Evolutionary conservation across 1,140 invertebrate genomes (phyloP).

Genomic region (Apis dorsata): DNA sequence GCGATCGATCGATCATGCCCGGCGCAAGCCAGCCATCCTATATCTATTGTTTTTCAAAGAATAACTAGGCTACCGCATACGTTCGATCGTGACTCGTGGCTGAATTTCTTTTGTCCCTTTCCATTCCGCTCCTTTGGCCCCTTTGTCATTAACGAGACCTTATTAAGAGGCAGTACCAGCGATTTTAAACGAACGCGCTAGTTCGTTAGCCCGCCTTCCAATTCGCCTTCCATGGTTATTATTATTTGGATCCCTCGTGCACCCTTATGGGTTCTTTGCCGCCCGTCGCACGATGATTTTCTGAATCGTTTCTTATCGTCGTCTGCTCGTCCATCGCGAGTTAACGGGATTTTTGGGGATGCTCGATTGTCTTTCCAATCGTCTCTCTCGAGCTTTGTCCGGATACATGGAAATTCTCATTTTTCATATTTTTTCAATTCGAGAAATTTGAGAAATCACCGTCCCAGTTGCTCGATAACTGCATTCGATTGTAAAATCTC

Average conservation of each 20-base stretch:
- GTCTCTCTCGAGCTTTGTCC: no score
- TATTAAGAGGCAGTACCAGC: slow-evolving; percentile 21
- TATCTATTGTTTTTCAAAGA: slow-evolving; percentile 62
- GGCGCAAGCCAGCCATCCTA: slow-evolving; percentile 17
- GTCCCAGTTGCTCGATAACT: no score
- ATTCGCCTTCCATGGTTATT: slow-evolving; percentile 5
- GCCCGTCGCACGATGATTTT: neutral
- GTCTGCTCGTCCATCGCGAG: no score
- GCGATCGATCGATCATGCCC: slow-evolving; percentile 56
- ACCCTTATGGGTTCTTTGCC: neutral
- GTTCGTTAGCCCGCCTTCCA: slow-evolving; percentile 35
- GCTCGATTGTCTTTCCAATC: no score
- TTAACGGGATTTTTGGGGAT: no score
- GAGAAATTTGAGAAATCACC: no score
- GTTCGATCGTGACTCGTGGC: slow-evolving; percentile 46
- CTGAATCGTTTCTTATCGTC: no score
- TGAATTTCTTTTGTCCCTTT: slow-evolving; percentile 50
- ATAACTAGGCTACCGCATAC: slow-evolving; percentile 49
- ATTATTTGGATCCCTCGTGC: slow-evolving; percentile 10
- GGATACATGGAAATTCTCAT: no score
- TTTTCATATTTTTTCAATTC: no score
- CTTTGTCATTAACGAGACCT: slow-evolving; percentile 45
- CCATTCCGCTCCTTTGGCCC: slow-evolving; percentile 22
- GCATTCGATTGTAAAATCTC: no score
- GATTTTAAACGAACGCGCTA: slow-evolving; percentile 20